Base-by-base conservation (phyloP, 1,140 invertebrate species). In the Anastatus disparis region DNA sequence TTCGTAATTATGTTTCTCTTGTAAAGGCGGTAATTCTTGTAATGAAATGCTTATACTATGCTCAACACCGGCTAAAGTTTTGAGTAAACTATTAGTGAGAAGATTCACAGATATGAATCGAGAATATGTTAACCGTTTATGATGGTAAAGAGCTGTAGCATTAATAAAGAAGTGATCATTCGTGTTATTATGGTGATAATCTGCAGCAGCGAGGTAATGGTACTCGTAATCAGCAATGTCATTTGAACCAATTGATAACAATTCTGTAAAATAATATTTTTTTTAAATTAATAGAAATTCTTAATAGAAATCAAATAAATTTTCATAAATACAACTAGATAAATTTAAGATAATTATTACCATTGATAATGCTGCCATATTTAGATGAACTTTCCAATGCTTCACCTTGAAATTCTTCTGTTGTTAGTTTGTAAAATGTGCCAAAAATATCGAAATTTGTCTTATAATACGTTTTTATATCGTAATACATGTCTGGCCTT, bases 171-270 rank as follows among this genome's bases (percentile, higher is more conserved):
- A 85, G 58, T 85, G 75, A 3, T 79, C 84, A 63, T 82, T 85
- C 56, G 81, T 84, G 38, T 83, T 79, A 76, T 84, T 79, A 10
- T 38, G 56, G 64, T 83, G 83, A 52, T 85, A 83, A 77, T 84
- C 78, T 0, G 78, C 81, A 2, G 85, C 81, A 1, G 76, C 74
- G 0, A 86, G 81, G 0, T 81, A 61, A 27, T 79, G 76, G 31
- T 84, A 84, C 0, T 77, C 76, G 58, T 84, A 85, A 3, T 73
- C 72, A 0, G 77, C 77, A 10, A 82, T 70, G 65, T 85, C 76
- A 3, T 46, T 13, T 4, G 52, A 59, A 0, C 79, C 77, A 4
- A 71, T 31, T 17, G 76, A 74, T 4, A 84, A 26, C 22, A 85
- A 65, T n/a, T 74, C 83, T 84, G 48, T 17, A 46, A 17, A 46